These are phyloP conservation scores for Gerris lacustris DNA, from an alignment of 2,888 invertebrate genomes.

Conservation along the genomic window DNA sequence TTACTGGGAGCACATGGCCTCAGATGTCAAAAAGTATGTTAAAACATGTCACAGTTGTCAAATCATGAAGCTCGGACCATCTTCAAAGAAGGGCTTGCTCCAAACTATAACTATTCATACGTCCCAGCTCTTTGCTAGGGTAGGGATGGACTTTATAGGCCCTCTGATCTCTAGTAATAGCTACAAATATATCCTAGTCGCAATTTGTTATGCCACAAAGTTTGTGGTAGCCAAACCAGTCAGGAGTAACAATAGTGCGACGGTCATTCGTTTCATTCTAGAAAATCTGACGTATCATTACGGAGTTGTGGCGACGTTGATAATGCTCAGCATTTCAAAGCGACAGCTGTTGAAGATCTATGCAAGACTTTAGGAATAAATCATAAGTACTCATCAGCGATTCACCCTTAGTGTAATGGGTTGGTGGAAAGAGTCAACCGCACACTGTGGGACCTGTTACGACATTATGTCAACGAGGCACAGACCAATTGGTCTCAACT, in stretches of 20 bases:
- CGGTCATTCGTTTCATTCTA: background rate
- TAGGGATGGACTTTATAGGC: background rate
- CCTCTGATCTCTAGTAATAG: background rate
- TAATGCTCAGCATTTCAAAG: background rate
- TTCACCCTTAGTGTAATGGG: constrained; percentile 14
- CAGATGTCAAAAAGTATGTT: background rate
- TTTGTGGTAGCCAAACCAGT: constrained; percentile 1
- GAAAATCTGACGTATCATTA: background rate
- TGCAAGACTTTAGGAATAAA: background rate
- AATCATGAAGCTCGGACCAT: background rate
- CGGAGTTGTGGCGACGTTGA: background rate
- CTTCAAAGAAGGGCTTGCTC: background rate
- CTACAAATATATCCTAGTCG: background rate
- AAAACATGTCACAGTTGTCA: background rate
- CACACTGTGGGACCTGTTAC: constrained; percentile 24
- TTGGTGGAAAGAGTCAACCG: constrained; percentile 27
- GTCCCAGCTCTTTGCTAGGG: background rate
- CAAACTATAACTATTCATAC: background rate
- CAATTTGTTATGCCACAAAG: background rate
- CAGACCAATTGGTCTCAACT: background rate
- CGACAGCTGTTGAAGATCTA: background rate
- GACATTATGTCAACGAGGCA: constrained; percentile 17
- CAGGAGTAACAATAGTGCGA: background rate
- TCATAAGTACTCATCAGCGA: background rate
- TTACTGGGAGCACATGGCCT: background rate